phyloP scores from a whole-genome alignment of 30 jellyfish, hydroid and myxozoan species.

The Clytia hemisphaerica region DNA sequence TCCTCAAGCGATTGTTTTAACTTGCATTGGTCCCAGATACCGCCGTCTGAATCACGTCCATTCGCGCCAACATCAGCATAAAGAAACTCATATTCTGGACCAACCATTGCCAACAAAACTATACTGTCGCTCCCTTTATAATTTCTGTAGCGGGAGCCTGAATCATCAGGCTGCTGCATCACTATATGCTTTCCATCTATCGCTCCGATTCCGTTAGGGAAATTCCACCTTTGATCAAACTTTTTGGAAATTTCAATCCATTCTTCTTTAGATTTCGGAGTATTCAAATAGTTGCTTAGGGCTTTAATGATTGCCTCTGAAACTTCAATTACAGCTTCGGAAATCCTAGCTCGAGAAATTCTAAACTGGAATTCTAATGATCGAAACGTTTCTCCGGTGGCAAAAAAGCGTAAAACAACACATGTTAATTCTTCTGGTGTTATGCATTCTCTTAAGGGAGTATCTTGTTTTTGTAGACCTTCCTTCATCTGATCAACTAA shows the following conservation, averaged over 20 bases:
- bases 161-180: background rate
- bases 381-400: too few species aligned
- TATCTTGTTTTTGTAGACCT: too few species aligned
- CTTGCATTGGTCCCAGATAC: constrained; percentile 4
- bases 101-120: constrained; percentile 1
- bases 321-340: too few species aligned
- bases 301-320: too few species aligned
- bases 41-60: constrained; percentile 15
- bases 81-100: background rate
- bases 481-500: too few species aligned
- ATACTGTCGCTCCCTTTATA: constrained; percentile 10
- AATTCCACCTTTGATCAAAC: constrained; percentile 7
- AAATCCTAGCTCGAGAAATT: too few species aligned
- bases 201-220: background rate
- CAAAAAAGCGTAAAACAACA: too few species aligned
- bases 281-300: too few species aligned
- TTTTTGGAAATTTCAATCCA: background rate
- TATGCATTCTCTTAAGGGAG: too few species aligned
- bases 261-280: background rate
- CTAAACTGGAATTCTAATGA: too few species aligned
- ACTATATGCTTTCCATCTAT: constrained; percentile 20
- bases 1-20: background rate
- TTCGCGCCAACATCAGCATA: too few species aligned
- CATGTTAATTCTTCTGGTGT: too few species aligned
- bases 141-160: constrained; percentile 4